phyloP scores from a whole-genome alignment of 2,888 invertebrate genomes.

The Erebia epiphron region DNA sequence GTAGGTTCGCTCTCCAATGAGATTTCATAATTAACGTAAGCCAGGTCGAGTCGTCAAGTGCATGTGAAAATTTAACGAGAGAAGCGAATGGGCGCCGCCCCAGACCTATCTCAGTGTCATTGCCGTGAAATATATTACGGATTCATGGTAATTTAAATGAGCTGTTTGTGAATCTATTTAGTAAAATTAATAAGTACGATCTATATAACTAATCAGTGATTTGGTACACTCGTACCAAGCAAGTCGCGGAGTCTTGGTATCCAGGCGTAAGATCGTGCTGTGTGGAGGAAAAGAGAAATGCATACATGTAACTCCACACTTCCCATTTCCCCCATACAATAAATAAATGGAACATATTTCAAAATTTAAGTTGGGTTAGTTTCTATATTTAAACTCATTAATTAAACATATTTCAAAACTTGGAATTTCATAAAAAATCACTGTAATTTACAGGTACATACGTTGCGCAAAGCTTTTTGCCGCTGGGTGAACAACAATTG shows the following conservation, averaged over 20 bases:
- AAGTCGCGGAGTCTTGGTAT: too few species aligned
- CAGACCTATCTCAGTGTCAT: slow-evolving; percentile 63
- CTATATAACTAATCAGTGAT: neutral
- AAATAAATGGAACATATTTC: too few species aligned
- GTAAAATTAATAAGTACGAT: neutral
- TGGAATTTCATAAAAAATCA: neutral
- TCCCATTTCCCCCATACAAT: too few species aligned
- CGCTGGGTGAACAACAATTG: slow-evolving; percentile 2
- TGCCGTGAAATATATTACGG: slow-evolving; percentile 27
- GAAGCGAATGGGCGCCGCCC: slow-evolving; percentile 48
- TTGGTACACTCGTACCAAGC: too few species aligned
- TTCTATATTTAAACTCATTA: too few species aligned
- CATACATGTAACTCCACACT: too few species aligned
- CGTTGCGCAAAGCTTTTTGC: slow-evolving; percentile 5
- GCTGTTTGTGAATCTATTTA: neutral
- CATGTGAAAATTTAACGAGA: slow-evolving; percentile 81
- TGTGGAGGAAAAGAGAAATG: too few species aligned
- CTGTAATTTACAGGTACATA: neutral
- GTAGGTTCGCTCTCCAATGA: slow-evolving; percentile 74
- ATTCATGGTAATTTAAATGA: slow-evolving; percentile 33
- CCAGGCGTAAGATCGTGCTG: too few species aligned
- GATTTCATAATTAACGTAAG: slow-evolving; percentile 81
- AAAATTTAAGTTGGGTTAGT: too few species aligned
- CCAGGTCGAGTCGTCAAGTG: slow-evolving; percentile 77
- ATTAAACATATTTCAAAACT: too few species aligned